Base-by-base conservation (phyloP, 2,797 vertebrate species). In the Gallinago solitaria region DNA sequence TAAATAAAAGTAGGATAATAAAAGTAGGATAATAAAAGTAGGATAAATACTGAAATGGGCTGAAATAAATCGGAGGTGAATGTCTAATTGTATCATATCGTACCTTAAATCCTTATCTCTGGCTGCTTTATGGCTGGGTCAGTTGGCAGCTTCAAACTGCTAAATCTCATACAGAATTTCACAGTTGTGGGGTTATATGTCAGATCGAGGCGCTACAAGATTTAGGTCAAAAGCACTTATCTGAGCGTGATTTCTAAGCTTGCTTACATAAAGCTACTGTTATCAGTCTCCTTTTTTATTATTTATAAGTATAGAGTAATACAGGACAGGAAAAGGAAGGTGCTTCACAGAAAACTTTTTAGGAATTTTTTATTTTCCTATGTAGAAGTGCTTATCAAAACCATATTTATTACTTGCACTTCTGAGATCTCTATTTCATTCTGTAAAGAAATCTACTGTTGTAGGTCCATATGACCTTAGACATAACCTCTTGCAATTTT, bases 221-320 rank as follows among this genome's bases (percentile, higher is more conserved):
- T 98, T 98, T 98, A 98, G 98, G 98, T 98, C 98, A 98, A 97
- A 98, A 97, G 97, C 97, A 97, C 98, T 98, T 98, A 98, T 98
- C 97, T 97, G 97, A 98, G 96, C 73, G 83, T 97, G 97, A 98
- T 98, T 98, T 98, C 96, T 98, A 97, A 98, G 98, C 98, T 98
- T 98, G 97, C 98, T 98, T 98, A 98, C 97, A 98, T 98, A 98
- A 98, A 98, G 96, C 96, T 93, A 78, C 91, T 97, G 97, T 98
- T 98, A 98, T 98, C 98, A 96, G 95, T 96, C 94, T 93, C 74
- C 41, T 88, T 94, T 96, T 98, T 97, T 97, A 97, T 98, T 97
- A 97, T 98, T 98, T 97, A 97, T 97, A 97, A 96, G 87, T 95
- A 41, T 64, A 84, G 83, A 91, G 95, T 96, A 97, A 95, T 95